Conservation (phyloP, 2,888 invertebrate species). For the Microctonus aethiopoides region DNA sequence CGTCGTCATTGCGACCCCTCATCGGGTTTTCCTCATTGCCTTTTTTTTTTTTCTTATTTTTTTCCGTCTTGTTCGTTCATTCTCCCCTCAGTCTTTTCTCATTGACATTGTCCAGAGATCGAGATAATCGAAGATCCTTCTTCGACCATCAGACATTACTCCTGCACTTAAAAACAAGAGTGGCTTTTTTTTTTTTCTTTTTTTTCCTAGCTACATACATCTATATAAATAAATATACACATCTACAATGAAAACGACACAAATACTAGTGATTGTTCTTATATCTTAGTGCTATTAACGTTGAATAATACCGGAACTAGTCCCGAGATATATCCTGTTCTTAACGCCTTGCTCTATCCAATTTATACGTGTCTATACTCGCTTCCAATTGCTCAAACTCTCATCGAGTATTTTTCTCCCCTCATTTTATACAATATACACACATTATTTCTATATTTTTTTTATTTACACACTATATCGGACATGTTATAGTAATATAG, state of each 20-base stretch:
- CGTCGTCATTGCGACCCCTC: neutral
- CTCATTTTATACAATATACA: constrained; percentile 16
- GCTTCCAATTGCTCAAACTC: neutral
- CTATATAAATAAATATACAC: no score
- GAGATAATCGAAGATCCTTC: constrained; percentile 61
- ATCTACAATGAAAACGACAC: neutral
- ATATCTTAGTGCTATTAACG: constrained; percentile 64
- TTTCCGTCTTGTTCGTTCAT: neutral
- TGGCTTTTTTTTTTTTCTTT: constrained; percentile 35
- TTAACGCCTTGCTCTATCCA: constrained; percentile 56
- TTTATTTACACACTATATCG: constrained; percentile 6
- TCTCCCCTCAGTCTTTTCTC: constrained; percentile 42
- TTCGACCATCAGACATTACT: constrained; percentile 46
- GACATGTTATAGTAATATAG: neutral
- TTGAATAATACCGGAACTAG: constrained; percentile 64
- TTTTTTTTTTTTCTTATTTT: neutral
- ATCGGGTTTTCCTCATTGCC: neutral
- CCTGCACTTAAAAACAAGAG: constrained; percentile 31
- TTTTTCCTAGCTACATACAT: neutral
- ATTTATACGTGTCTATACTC: constrained; percentile 12
- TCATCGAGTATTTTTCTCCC: neutral
- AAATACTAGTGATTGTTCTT: constrained; percentile 37
- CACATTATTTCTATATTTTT: constrained; percentile 32
- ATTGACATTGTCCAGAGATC: constrained; percentile 61
- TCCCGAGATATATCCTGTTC: constrained; percentile 63